Conservation (phyloP, 2,797 vertebrate genomes). For the Pagetopsis macropterus region DNA sequence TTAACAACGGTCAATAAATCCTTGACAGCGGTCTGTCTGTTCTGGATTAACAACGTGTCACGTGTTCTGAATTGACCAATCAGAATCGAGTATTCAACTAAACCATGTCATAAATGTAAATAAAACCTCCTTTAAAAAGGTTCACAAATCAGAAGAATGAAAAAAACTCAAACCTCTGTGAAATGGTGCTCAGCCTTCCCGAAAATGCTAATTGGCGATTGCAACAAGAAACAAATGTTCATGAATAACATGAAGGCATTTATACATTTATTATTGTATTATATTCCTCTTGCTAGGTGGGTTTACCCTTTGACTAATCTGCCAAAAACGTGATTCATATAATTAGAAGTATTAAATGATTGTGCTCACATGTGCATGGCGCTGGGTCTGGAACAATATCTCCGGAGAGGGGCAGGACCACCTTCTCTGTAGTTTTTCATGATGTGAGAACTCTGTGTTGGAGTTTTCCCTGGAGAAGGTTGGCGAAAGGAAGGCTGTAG, state of each 20-base stretch:
- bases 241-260: neutral
- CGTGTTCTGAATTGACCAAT: too few species aligned
- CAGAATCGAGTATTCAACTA: too few species aligned
- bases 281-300: neutral
- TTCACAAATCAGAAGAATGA: too few species aligned
- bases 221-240: neutral
- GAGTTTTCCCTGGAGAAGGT: too few species aligned
- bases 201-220: neutral
- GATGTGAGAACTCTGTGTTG: neutral
- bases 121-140: too few species aligned
- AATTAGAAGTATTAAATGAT: neutral
- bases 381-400: neutral
- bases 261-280: neutral
- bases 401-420: neutral
- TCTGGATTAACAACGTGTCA: too few species aligned
- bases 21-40: too few species aligned
- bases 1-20: too few species aligned
- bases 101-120: too few species aligned
- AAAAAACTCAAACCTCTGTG: too few species aligned
- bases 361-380: too few species aligned
- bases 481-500: too few species aligned
- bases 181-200: neutral
- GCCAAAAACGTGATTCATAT: neutral
- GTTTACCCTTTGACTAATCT: conserved; percentile 7
- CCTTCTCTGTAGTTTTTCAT: neutral